phyloP scores from a whole-genome alignment of 2,113 vertebrate genomes.

The Tupaia tana region DNA sequence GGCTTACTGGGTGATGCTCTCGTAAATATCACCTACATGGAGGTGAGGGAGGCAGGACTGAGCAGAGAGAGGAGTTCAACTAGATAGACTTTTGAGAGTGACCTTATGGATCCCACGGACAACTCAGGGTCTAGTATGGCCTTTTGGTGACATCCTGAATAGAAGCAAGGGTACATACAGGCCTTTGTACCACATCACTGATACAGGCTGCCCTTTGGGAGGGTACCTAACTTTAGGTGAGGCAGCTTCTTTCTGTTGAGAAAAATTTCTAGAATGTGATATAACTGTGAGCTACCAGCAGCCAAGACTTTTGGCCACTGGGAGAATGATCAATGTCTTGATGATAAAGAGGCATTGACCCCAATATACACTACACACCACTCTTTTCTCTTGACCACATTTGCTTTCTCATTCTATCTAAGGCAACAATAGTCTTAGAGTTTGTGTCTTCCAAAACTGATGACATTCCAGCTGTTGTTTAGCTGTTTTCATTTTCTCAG shows the following conservation, averaged over 20 bases:
- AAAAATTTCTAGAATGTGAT: neutral
- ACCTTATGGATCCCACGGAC: neutral
- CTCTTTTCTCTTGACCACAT: neutral
- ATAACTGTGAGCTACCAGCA: neutral
- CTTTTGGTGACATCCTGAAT: neutral
- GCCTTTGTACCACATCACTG: neutral
- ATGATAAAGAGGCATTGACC: neutral
- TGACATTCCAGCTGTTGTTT: neutral
- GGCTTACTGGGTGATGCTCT: neutral
- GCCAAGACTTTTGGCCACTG: neutral
- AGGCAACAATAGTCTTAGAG: neutral
- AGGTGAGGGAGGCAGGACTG: neutral
- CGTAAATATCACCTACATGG: neutral
- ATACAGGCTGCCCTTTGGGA: neutral
- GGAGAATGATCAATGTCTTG: neutral
- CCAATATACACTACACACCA: neutral
- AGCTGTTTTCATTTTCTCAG: neutral
- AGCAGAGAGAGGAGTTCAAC: neutral
- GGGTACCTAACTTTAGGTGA: neutral
- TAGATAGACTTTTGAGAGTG: neutral
- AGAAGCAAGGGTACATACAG: neutral
- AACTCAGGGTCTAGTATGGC: neutral
- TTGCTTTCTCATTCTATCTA: neutral
- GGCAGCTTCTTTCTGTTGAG: neutral
- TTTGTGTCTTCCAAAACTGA: constrained; percentile 9